Evolutionary conservation across 2,797 vertebrate species (phyloP).

Genomic region (Sternarchorhynchus goeldii): DNA sequence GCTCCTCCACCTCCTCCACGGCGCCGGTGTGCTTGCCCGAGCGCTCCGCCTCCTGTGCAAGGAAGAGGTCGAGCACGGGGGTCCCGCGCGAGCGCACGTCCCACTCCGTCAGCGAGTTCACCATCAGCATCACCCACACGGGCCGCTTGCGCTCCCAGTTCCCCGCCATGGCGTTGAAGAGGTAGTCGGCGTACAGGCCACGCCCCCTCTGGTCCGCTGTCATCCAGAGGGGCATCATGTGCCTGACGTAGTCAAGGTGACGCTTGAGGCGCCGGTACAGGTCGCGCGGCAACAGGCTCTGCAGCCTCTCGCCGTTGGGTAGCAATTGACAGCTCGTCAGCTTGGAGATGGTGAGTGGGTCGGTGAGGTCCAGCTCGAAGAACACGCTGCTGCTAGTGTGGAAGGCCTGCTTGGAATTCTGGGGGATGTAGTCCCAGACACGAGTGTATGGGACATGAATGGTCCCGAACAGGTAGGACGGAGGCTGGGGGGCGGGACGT

Average conservation of each 20-base stretch:
- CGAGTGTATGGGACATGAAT: constrained; percentile 87
- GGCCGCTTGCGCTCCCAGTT: constrained; percentile 90
- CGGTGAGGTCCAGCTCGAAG: constrained; percentile 85
- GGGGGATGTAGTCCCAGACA: constrained; percentile 86
- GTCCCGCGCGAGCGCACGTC: constrained; percentile 83
- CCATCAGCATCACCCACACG: constrained; percentile 90
- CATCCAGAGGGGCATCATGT: constrained; percentile 90
- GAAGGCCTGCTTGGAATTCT: constrained; percentile 85
- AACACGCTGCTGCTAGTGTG: constrained; percentile 80
- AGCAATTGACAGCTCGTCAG: constrained; percentile 87
- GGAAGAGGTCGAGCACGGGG: constrained; percentile 83
- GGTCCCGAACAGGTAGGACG: constrained; percentile 86
- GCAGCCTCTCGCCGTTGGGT: constrained; percentile 83
- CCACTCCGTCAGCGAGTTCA: constrained; percentile 85
- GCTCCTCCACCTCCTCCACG: constrained; percentile 85
- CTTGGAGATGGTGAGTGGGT: constrained; percentile 84
- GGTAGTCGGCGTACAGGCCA: constrained; percentile 85
- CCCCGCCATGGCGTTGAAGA: constrained; percentile 86
- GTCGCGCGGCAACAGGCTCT: constrained; percentile 81
- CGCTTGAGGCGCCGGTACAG: constrained; percentile 85
- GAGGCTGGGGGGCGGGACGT: constrained; percentile 79
- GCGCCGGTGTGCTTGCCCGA: constrained; percentile 84
- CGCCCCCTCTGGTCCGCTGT: constrained; percentile 83
- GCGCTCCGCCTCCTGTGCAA: constrained; percentile 84
- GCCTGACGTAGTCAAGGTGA: constrained; percentile 86